Evolutionary conservation across 2,113 vertebrate species (phyloP).

Genomic region (Galemys pyrenaicus): DNA sequence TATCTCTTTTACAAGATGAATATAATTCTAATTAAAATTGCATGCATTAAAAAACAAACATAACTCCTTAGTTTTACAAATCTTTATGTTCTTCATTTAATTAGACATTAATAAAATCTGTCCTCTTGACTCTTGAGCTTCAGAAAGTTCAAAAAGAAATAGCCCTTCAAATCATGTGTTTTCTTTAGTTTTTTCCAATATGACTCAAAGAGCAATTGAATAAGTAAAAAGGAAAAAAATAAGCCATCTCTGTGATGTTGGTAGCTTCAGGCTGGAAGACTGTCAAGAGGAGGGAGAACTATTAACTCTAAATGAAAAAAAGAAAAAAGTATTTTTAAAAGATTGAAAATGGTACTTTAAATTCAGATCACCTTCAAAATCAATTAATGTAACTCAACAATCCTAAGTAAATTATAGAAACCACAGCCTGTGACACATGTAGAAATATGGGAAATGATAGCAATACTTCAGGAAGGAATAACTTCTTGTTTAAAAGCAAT

Average conservation of each 20-base stretch:
- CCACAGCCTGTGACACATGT: too few species aligned
- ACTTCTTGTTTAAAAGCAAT: background rate
- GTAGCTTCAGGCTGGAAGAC: background rate
- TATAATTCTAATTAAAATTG: background rate
- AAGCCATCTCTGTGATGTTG: background rate
- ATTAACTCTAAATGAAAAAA: background rate
- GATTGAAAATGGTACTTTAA: background rate
- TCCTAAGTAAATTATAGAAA: background rate
- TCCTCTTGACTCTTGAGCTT: background rate
- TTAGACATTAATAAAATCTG: background rate
- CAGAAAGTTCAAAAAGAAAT: constrained; percentile 26
- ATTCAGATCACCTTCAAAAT: constrained; percentile 22
- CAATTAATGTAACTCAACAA: background rate
- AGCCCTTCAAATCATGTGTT: background rate
- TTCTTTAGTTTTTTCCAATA: background rate
- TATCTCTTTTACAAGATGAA: background rate
- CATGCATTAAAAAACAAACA: background rate
- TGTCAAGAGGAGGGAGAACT: background rate
- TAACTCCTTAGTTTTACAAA: background rate
- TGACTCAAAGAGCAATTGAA: constrained; percentile 23
- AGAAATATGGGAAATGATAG: background rate
- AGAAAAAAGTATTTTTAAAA: constrained; percentile 1
- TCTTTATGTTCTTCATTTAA: background rate
- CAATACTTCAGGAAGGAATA: background rate
- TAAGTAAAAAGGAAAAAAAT: background rate